Percentiles rank a stretch among this genome's conserved stretches.
Evolutionary conservation across 1,140 invertebrate genomes (phyloP).

Genomic region (Drosophila simulans): DNA sequence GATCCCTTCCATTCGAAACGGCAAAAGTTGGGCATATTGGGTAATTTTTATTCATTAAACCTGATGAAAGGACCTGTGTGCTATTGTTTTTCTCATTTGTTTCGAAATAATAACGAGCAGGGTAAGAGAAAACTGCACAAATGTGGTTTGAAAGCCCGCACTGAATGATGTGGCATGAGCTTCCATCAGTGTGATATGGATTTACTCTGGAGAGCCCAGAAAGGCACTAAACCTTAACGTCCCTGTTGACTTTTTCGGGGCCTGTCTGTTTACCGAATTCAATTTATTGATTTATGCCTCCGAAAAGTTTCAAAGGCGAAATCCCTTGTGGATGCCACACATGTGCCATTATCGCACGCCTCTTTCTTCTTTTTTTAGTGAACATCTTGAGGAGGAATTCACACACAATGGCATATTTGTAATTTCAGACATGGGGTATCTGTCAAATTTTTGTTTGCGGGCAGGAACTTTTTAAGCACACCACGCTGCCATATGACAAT

Average conservation of each 20-base stretch:
- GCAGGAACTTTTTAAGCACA: slow-evolving; percentile 57
- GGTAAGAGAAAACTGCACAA: slow-evolving; percentile 1
- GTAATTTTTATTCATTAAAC: slow-evolving; percentile 56
- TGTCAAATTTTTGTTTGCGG: slow-evolving; percentile 33
- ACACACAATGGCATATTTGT: slow-evolving; percentile 65
- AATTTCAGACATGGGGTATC: slow-evolving; percentile 57
- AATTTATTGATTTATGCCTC: slow-evolving; percentile 75
- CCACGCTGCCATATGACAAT: slow-evolving; percentile 63
- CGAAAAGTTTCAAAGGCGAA: slow-evolving; percentile 54
- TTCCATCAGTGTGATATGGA: slow-evolving; percentile 24
- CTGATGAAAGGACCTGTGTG: slow-evolving; percentile 5
- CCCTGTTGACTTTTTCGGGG: slow-evolving; percentile 8
- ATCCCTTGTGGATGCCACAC: slow-evolving; percentile 67
- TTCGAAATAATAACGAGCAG: background rate
- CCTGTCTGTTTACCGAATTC: slow-evolving; percentile 28
- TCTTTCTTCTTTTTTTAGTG: slow-evolving; percentile 27
- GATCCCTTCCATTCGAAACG: slow-evolving; percentile 11
- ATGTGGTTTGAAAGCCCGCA: slow-evolving; percentile 24
- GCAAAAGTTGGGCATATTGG: slow-evolving; percentile 57
- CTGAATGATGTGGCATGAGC: slow-evolving; percentile 5
- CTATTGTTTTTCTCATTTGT: slow-evolving; percentile 18
- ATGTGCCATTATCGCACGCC: slow-evolving; percentile 73
- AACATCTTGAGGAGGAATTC: slow-evolving; percentile 57
- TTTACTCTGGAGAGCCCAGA: slow-evolving; percentile 20
- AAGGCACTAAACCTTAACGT: slow-evolving; percentile 36